Evolutionary conservation across 2,113 vertebrate genomes (phyloP).

Genomic region (Alouatta palliata): DNA sequence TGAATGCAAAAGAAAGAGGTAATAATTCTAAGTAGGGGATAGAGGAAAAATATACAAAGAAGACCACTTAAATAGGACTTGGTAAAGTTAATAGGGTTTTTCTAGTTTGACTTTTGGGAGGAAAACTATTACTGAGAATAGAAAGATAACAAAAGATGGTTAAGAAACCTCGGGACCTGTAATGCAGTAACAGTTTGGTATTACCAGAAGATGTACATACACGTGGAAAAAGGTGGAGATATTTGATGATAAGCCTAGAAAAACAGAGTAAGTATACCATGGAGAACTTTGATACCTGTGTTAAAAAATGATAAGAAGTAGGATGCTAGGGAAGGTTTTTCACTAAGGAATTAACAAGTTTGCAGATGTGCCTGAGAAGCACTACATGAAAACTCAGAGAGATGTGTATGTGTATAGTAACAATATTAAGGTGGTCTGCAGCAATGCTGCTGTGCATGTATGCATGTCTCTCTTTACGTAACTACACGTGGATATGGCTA

Average conservation of each 20-base stretch:
- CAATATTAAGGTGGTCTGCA: not conserved
- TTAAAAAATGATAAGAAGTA: not conserved
- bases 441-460: not conserved
- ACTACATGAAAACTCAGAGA: not conserved
- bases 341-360: not conserved
- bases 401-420: rapidly evolving
- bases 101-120: not conserved
- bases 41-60: not conserved
- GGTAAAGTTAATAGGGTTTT: not conserved
- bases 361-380: not conserved
- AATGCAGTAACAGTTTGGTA: not conserved
- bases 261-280: not conserved
- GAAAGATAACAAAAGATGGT: not conserved
- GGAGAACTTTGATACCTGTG: not conserved
- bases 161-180: not conserved
- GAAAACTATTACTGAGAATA: not conserved
- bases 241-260: not conserved
- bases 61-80: not conserved
- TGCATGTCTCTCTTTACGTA: not conserved
- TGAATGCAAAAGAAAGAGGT: not conserved
- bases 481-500: not conserved
- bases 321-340: not conserved
- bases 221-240: not conserved
- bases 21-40: not conserved
- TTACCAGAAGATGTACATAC: not conserved